These are phyloP conservation scores for Plagodis dolabraria DNA, from an alignment of 2,888 invertebrate species.

Conservation along the genomic window DNA sequence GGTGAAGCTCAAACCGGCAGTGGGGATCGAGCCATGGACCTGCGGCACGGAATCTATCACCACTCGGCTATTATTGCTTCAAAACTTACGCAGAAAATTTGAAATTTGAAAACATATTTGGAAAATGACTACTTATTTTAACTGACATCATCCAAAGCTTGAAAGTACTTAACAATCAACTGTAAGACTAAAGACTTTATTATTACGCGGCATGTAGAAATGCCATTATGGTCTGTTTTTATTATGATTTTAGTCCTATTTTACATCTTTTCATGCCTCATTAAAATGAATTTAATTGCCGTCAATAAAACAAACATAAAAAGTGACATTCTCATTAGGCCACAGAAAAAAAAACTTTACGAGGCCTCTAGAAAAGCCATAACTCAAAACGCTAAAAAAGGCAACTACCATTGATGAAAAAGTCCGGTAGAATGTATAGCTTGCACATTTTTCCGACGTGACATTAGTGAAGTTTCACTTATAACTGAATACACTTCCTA, in stretches of 20 bases:
- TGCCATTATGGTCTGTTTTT: not conserved
- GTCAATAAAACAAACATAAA: slow-evolving; percentile 43
- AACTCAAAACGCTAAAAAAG: slow-evolving; percentile 15
- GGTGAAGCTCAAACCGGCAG: too few species aligned
- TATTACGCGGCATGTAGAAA: too few species aligned
- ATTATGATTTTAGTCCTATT: slow-evolving; percentile 1
- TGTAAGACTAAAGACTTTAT: too few species aligned
- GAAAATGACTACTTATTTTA: too few species aligned
- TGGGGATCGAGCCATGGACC: too few species aligned
- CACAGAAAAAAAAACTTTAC: slow-evolving; percentile 38
- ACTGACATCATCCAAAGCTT: too few species aligned
- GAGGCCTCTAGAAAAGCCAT: slow-evolving; percentile 31
- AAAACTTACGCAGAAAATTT: too few species aligned
- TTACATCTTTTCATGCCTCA: slow-evolving; percentile 20
- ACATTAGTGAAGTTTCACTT: slow-evolving; percentile 2
- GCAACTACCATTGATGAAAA: not conserved
- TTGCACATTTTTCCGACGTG: not conserved
- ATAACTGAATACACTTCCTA: not conserved
- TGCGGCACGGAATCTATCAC: too few species aligned
- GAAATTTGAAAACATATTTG: too few species aligned
- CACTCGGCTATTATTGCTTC: too few species aligned
- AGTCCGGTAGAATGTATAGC: not conserved
- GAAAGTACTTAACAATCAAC: too few species aligned
- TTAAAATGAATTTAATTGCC: slow-evolving; percentile 40
- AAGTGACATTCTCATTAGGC: slow-evolving; percentile 45